phyloP scores from a whole-genome alignment of 2,113 vertebrate genomes.

The Scalopus aquaticus region DNA sequence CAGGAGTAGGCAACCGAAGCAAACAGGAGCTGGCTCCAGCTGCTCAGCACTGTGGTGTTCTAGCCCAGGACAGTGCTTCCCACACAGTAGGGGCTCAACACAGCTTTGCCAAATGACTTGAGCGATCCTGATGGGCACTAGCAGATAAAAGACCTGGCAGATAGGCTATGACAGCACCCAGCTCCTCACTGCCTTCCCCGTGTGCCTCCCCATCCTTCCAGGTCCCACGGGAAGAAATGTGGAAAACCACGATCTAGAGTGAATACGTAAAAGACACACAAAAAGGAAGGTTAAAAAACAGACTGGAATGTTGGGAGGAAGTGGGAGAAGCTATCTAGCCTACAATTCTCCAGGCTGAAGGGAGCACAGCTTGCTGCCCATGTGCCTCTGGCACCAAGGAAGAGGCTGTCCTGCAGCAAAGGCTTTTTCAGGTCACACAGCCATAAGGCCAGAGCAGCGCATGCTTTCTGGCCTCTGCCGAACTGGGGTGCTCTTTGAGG shows the following conservation, averaged over 20 bases:
- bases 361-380: not conserved
- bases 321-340: not conserved
- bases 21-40: not conserved
- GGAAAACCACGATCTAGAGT: not conserved
- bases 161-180: not conserved
- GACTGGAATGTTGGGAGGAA: not conserved
- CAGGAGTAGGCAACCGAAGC: not conserved
- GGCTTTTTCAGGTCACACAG: not conserved
- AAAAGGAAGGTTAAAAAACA: not conserved
- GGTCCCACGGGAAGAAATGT: not conserved
- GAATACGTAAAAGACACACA: not conserved
- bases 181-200: not conserved
- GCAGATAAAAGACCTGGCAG: accelerated
- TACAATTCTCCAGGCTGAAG: not conserved
- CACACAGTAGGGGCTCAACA: not conserved
- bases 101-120: not conserved
- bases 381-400: not conserved
- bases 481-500: not conserved
- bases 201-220: no score
- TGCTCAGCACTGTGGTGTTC: accelerated
- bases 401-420: not conserved
- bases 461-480: not conserved
- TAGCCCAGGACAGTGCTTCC: not conserved
- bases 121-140: not conserved
- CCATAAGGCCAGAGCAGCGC: not conserved